Percentiles rank a stretch among this genome's conserved stretches.
Conservation (phyloP, 1,140 invertebrate species). For the Neomicropteryx cornuta region DNA sequence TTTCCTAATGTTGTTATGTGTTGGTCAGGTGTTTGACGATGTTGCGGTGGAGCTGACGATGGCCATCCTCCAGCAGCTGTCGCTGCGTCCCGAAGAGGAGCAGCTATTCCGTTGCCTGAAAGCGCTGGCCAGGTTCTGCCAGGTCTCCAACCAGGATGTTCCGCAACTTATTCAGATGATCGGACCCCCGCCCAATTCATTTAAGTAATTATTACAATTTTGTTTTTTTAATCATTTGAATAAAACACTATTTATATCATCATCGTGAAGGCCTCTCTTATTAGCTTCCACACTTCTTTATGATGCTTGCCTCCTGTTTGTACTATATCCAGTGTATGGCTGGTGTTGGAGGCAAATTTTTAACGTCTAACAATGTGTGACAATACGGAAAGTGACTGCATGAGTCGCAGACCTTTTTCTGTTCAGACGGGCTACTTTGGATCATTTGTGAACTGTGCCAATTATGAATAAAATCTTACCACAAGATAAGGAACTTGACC, state of each 20-base stretch:
- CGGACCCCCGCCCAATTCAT: constrained; percentile 75
- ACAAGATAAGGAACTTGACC: no score
- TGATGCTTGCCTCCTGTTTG: not conserved
- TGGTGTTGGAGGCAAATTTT: not conserved
- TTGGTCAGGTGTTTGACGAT: constrained; percentile 79
- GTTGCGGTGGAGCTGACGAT: constrained; percentile 85
- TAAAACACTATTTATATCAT: no score
- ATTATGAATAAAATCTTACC: no score
- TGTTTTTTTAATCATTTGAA: no score
- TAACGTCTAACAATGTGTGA: no score
- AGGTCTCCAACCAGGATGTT: constrained; percentile 70
- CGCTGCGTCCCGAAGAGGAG: constrained; percentile 66
- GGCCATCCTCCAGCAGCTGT: constrained; percentile 85
- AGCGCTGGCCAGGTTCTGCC: constrained; percentile 67
- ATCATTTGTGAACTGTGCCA: no score
- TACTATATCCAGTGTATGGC: not conserved
- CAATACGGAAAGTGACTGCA: no score
- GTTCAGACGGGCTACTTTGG: no score
- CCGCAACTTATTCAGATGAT: constrained; percentile 85
- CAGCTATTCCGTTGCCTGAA: constrained; percentile 68
- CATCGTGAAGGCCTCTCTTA: no score
- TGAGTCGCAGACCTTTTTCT: no score
- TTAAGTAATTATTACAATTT: constrained; percentile 40
- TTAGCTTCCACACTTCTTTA: no score
- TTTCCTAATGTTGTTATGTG: constrained; percentile 8